Conservation (phyloP, 2,113 vertebrate species). For the Chionomys nivalis region DNA sequence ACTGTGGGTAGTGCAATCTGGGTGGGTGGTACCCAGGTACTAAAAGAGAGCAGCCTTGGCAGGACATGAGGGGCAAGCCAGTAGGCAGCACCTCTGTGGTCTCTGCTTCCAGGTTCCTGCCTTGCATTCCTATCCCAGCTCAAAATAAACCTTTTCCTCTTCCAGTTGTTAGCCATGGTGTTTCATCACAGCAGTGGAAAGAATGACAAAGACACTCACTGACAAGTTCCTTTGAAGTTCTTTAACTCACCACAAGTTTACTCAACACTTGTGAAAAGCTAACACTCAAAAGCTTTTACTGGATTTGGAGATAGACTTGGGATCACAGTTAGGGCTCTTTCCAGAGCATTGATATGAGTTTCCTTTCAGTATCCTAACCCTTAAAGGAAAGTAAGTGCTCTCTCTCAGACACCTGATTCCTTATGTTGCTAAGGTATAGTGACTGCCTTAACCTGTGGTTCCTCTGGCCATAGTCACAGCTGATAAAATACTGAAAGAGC, state of each 20-base stretch:
- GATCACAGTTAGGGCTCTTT: not conserved
- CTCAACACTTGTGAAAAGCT: constrained; percentile 51
- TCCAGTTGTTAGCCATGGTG: not conserved
- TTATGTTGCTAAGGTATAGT: constrained; percentile 45
- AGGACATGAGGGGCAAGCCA: not conserved
- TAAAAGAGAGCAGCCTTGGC: not conserved
- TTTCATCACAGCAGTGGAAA: not conserved
- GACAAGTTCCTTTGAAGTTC: constrained; percentile 24
- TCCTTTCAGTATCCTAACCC: constrained; percentile 33
- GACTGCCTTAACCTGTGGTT: constrained; percentile 18
- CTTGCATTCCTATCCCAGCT: not conserved
- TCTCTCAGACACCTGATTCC: constrained; percentile 6
- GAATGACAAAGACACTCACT: not conserved
- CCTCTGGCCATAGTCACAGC: not conserved
- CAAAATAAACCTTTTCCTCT: not conserved
- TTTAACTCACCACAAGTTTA: not conserved
- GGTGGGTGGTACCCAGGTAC: not conserved
- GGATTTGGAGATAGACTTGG: constrained; percentile 30
- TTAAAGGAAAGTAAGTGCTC: not conserved
- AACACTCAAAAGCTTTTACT: constrained; percentile 17
- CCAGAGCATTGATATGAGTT: not conserved
- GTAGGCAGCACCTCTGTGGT: not conserved
- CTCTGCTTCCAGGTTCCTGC: not conserved
- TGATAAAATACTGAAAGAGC: constrained; percentile 29
- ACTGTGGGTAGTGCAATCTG: no score